Evolutionary conservation across 2,888 invertebrate species (phyloP).

Genomic region (Tiliacea citrago): DNA sequence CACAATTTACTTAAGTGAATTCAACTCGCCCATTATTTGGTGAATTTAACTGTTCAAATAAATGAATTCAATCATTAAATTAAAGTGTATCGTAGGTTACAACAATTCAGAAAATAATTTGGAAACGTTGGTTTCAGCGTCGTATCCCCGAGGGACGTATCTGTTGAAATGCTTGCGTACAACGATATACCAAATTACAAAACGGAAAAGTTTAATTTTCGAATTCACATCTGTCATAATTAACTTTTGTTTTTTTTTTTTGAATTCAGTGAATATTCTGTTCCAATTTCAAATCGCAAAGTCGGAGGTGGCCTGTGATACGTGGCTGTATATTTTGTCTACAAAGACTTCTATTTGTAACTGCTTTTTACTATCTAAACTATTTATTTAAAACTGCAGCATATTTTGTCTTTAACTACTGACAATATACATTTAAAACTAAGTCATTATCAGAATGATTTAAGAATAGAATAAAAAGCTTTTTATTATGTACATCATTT

Average conservation of each 20-base stretch:
- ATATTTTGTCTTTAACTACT: neutral
- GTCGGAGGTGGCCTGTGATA: rapidly evolving
- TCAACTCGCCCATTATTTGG: neutral
- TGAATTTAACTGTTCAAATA: neutral
- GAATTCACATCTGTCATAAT: slow-evolving; percentile 28
- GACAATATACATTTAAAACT: neutral
- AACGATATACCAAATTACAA: slow-evolving; percentile 17
- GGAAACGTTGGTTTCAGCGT: slow-evolving; percentile 4
- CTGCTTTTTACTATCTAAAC: neutral
- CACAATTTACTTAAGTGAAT: neutral
- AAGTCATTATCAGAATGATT: neutral
- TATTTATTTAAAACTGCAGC: neutral
- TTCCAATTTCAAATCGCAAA: neutral
- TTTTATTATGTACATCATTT: too few species aligned
- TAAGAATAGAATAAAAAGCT: neutral
- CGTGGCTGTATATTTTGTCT: neutral
- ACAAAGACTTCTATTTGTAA: slow-evolving; percentile 1
- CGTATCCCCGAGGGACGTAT: slow-evolving; percentile 3
- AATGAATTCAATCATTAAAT: neutral
- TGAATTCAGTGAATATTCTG: neutral
- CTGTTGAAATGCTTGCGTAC: slow-evolving; percentile 1
- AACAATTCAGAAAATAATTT: slow-evolving; percentile 39
- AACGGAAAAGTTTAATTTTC: slow-evolving; percentile 35
- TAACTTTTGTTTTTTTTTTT: slow-evolving; percentile 13
- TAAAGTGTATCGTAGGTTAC: neutral